phyloP scores from a whole-genome alignment of 2,888 invertebrate genomes.

The Azorinus chamasolen region DNA sequence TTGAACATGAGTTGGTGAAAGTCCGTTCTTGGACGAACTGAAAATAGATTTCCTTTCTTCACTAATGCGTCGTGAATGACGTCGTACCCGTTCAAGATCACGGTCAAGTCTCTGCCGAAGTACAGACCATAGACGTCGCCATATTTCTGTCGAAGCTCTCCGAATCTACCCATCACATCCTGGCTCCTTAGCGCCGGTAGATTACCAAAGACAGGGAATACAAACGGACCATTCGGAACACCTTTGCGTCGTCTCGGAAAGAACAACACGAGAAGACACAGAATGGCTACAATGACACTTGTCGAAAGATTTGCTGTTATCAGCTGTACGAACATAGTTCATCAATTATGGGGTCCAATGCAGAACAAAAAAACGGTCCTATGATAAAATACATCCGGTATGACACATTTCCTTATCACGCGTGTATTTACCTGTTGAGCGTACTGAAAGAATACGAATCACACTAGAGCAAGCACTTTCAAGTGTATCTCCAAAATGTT shows the following conservation, averaged over 20 bases:
- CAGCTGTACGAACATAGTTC: not conserved
- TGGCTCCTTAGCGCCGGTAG: slow-evolving; percentile 29
- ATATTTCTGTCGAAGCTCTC: slow-evolving; percentile 32
- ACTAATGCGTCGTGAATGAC: slow-evolving; percentile 56
- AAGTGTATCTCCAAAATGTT: no score
- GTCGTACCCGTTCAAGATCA: slow-evolving; percentile 55
- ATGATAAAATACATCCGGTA: no score
- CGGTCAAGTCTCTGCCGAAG: slow-evolving; percentile 49
- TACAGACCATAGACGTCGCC: slow-evolving; percentile 58
- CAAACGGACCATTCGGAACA: slow-evolving; percentile 39
- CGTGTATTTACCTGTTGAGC: no score
- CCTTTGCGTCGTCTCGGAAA: slow-evolving; percentile 23
- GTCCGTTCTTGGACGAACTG: slow-evolving; percentile 42
- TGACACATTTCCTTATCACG: no score
- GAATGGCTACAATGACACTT: no score
- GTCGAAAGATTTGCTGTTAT: not conserved
- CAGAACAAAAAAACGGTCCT: no score
- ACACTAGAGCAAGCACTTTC: no score
- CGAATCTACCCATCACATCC: slow-evolving; percentile 30
- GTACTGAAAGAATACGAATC: no score
- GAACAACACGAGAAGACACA: not conserved
- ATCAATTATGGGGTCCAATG: no score
- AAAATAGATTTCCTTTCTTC: slow-evolving; percentile 47
- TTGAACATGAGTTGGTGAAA: slow-evolving; percentile 48
- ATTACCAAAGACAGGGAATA: slow-evolving; percentile 54